These are phyloP conservation scores for Brotula barbata DNA, from an alignment of 2,797 vertebrate genomes.

Conservation along the genomic window DNA sequence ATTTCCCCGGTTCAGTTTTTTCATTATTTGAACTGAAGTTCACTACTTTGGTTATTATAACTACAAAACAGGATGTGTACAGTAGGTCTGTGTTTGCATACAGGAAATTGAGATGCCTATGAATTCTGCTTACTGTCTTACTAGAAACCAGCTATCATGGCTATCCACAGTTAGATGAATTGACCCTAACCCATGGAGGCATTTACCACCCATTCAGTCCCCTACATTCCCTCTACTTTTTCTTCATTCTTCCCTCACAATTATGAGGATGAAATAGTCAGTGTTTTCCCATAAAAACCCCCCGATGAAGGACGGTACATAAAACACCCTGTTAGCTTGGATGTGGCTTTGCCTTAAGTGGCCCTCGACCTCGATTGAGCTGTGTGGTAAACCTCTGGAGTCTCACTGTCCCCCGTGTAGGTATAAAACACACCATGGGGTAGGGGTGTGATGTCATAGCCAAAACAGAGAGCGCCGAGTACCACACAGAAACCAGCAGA, in stretches of 20 bases:
- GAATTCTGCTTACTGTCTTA: slow-evolving; percentile 63
- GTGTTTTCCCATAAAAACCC: slow-evolving; percentile 74
- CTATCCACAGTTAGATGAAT: slow-evolving; percentile 54
- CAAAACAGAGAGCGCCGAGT: slow-evolving; percentile 56
- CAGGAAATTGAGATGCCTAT: slow-evolving; percentile 62
- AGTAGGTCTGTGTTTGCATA: slow-evolving; percentile 52
- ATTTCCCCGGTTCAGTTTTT: slow-evolving; percentile 35
- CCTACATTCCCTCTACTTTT: slow-evolving; percentile 30
- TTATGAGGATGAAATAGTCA: slow-evolving; percentile 66
- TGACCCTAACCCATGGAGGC: slow-evolving; percentile 58
- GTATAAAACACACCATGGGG: slow-evolving; percentile 76
- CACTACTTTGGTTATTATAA: slow-evolving; percentile 22
- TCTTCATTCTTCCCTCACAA: slow-evolving; percentile 55
- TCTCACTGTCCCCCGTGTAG: slow-evolving; percentile 72
- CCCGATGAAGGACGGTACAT: slow-evolving; percentile 60
- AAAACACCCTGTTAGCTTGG: slow-evolving; percentile 65
- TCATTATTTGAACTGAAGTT: slow-evolving; percentile 2
- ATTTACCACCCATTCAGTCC: slow-evolving; percentile 51
- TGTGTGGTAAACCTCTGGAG: slow-evolving; percentile 76
- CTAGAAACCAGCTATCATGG: slow-evolving; percentile 68
- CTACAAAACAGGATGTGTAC: slow-evolving; percentile 56
- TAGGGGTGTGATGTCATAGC: slow-evolving; percentile 71
- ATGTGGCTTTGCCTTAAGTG: slow-evolving; percentile 77
- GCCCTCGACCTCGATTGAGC: slow-evolving; percentile 70
- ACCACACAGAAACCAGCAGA: slow-evolving; percentile 59